These are phyloP conservation scores for Pollicipes pollicipes DNA, from an alignment of 1,140 invertebrate genomes.

Conservation along the genomic window DNA sequence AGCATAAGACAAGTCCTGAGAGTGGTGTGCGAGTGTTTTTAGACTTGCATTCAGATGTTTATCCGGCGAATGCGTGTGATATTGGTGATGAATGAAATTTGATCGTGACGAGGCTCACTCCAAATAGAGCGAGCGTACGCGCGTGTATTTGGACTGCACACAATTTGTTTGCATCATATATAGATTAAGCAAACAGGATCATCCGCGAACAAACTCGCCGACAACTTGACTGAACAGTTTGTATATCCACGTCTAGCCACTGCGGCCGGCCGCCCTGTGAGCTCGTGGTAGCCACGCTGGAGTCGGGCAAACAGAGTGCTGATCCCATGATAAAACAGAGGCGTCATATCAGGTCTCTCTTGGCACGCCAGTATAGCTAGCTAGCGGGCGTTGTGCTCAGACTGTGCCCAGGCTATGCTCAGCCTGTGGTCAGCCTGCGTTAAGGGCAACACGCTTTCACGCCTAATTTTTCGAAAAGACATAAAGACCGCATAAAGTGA, in stretches of 20 bases:
- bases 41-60: not conserved
- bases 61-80: not conserved
- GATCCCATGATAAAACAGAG: not conserved
- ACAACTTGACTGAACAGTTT: not conserved
- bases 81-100: not conserved
- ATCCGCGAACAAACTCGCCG: not conserved
- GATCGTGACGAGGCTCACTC: not conserved
- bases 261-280: no score
- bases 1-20: no score
- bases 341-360: not conserved
- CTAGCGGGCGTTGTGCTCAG: no score
- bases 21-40: no score
- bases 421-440: no score
- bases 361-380: not conserved
- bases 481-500: no score
- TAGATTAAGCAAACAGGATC: not conserved
- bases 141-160: not conserved
- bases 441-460: no score
- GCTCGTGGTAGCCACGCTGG: not conserved
- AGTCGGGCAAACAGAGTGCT: not conserved
- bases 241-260: not conserved
- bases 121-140: not conserved
- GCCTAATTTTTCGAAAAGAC: no score
- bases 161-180: not conserved
- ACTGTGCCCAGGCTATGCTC: no score